Base-by-base conservation (phyloP, 2,888 invertebrate genomes). In the Zygaena filipendulae region DNA sequence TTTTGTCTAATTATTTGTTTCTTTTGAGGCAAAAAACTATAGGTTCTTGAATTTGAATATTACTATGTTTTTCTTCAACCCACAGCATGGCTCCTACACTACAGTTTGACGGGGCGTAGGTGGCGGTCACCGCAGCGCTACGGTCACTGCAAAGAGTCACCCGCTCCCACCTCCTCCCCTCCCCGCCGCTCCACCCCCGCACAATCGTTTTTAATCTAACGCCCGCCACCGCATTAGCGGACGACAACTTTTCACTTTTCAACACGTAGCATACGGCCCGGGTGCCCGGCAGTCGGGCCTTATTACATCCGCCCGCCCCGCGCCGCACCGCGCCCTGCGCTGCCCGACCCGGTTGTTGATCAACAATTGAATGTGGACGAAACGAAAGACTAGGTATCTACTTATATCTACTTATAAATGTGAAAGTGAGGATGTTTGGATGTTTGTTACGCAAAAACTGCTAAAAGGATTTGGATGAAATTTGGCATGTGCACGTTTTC, bases 201-300 rank as follows among this genome's bases (percentile, higher is more conserved):
- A 38, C 40, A 37, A 36, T 32, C 40, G 37, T 40, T 41, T 45
- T 45, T 42, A 45, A 43, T 45, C 39, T 37, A n/a, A n/a, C n/a
- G n/a, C n/a, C n/a, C 29, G 32, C 33, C 29, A 26, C 21, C 39
- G 34, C 36, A 35, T 39, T 39, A 37, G 32, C 33, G 30, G 21
- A n/a, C 28, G 35, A 32, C 45, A 35, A 43, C 45, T 46, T 44
- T 36, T 38, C 40, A 41, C 41, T 39, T 36, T 43, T 35, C 14
- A 28, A n/a, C 32, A 27, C 34, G 14, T 23, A 23, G 9, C 29
- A 20, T 19, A 20, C 26, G 18, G 27, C n/a, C n/a, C n/a, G n/a
- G n/a, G n/a, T n/a, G n/a, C n/a, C 11, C 8, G 12, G 11, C 23
- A 19, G 9, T 19, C 9, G 8, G 9, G 3, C 8, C 19, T 4